Base-by-base conservation (phyloP, 2,113 vertebrate genomes). In the Chaetodon auriga region DNA sequence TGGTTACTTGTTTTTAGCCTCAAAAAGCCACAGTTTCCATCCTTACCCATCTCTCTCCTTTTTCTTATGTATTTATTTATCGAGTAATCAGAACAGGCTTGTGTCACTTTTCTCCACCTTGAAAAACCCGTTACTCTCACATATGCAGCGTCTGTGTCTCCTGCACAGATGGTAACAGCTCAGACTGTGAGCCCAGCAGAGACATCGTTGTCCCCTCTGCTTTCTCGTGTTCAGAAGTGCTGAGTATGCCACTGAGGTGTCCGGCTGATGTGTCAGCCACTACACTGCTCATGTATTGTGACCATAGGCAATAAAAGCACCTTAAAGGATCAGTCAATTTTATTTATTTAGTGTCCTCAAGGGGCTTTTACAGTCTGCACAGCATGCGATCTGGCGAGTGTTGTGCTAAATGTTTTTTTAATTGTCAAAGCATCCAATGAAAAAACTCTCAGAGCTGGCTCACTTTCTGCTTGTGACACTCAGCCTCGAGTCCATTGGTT, bases 161-260 rank as follows among this genome's bases (percentile, higher is more conserved):
- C 57, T 80, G 72, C 60, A n/a, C 72, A 65, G 70, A 80, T 8
- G 74, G 84, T 16, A 57, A 38, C 68, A 68, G 73, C 53, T 75
- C 57, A 64, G 58, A 35, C 51, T 49, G 60, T 23, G 64, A 68
- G 74, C 5, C 35, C 45, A 53, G 45, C 54, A 51, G 23, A 48
- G 49, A 64, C 48, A 1, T 5, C 7, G 72, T 45, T 61, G 19
- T 35, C 5, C n/a, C 6, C 43, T 48, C 25, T 64, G 65, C 51
- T 53, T 68, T 38, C 46, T 46, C 43, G 0, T 46, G 16, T 30
- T 79, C 41, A 57, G 16, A 51, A 70, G 60, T 25, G 70, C 53
- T 23, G 61, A 30, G 23, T 1, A 2, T 49, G 54, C 53, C 64
- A 21, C 38, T 7, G 60, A 62, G 63, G 46, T 54, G 70, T 75